Conservation (phyloP, 2,888 invertebrate species). For the Protophormia terraenovae region DNA sequence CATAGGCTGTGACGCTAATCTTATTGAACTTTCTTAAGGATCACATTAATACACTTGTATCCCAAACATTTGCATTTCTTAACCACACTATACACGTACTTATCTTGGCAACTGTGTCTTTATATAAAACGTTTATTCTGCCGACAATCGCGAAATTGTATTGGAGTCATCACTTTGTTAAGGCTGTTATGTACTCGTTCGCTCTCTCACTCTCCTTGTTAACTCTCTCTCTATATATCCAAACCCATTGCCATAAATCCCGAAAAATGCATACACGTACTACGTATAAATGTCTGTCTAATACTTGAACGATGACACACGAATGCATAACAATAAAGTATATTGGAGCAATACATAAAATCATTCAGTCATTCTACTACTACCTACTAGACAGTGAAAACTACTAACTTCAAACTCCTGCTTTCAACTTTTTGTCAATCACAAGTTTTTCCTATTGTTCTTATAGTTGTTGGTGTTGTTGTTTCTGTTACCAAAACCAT, state of each 20-base stretch:
- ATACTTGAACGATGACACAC: slow-evolving; percentile 47
- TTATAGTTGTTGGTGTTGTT: slow-evolving; percentile 30
- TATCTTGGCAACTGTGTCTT: slow-evolving; percentile 3
- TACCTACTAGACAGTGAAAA: slow-evolving; percentile 60
- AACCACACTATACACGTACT: not conserved
- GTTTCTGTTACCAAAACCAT: slow-evolving; percentile 55
- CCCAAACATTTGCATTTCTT: not conserved
- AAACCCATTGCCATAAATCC: slow-evolving; percentile 34
- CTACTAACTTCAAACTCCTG: slow-evolving; percentile 54
- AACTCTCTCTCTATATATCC: slow-evolving; percentile 27
- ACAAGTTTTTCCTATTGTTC: slow-evolving; percentile 30
- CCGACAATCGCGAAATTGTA: slow-evolving; percentile 55
- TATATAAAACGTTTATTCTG: slow-evolving; percentile 36
- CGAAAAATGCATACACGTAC: slow-evolving; percentile 37
- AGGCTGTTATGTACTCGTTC: slow-evolving; percentile 34
- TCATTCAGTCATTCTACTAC: slow-evolving; percentile 46
- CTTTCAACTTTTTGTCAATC: slow-evolving; percentile 47
- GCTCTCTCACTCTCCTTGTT: slow-evolving; percentile 17
- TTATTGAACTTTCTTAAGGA: too few species aligned
- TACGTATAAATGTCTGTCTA: slow-evolving; percentile 14
- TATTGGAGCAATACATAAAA: slow-evolving; percentile 37
- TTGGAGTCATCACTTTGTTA: slow-evolving; percentile 58
- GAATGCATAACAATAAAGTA: slow-evolving; percentile 41
- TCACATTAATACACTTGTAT: too few species aligned
- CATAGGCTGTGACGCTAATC: too few species aligned